Percentiles rank a stretch among this genome's conserved stretches.
Conservation (phyloP, 2,888 invertebrate genomes). For the Xanthorhoe spadicearia region DNA sequence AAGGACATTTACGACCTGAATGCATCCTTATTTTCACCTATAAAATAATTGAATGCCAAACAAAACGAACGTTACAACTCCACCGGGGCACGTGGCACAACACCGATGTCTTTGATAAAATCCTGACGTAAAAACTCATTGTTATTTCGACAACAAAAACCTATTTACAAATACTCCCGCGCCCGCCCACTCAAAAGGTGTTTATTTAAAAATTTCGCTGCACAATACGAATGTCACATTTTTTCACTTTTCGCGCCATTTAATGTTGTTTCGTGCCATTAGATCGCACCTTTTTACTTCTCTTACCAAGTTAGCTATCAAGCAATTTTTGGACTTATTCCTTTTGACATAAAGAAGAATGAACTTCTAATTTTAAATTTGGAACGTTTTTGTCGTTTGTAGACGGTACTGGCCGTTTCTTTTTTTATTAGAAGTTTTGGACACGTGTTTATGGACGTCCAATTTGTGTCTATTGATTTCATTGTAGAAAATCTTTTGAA, state of each 20-base stretch:
- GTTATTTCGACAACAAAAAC: conserved; percentile 71
- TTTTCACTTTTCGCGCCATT: conserved; percentile 81
- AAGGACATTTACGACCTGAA: conserved; percentile 13
- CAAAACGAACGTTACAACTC: conserved; percentile 42
- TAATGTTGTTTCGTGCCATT: conserved; percentile 76
- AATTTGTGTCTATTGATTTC: conserved; percentile 77
- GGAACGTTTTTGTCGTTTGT: conserved; percentile 31
- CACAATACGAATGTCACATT: conserved; percentile 75
- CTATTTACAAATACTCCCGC: conserved; percentile 82
- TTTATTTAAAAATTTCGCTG: conserved; percentile 81
- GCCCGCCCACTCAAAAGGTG: conserved; percentile 84
- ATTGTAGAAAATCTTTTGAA: conserved; percentile 56
- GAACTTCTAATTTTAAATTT: conserved; percentile 39
- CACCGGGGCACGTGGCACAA: conserved; percentile 55
- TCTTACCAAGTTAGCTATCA: conserved; percentile 40
- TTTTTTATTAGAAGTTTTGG: conserved; percentile 50
- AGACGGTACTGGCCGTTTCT: conserved; percentile 48
- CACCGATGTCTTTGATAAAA: conserved; percentile 55
- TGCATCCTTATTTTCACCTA: conserved; percentile 42
- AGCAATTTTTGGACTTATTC: conserved; percentile 52
- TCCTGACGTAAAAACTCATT: conserved; percentile 52
- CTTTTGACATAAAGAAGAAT: conserved; percentile 40
- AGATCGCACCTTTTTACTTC: conserved; percentile 49
- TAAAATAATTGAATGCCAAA: conserved; percentile 32
- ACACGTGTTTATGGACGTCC: conserved; percentile 77